Evolutionary conservation across 2,888 invertebrate species (phyloP), one percentile per base, ranked within the genome.

Genomic region (Poecilus cupreus): DNA sequence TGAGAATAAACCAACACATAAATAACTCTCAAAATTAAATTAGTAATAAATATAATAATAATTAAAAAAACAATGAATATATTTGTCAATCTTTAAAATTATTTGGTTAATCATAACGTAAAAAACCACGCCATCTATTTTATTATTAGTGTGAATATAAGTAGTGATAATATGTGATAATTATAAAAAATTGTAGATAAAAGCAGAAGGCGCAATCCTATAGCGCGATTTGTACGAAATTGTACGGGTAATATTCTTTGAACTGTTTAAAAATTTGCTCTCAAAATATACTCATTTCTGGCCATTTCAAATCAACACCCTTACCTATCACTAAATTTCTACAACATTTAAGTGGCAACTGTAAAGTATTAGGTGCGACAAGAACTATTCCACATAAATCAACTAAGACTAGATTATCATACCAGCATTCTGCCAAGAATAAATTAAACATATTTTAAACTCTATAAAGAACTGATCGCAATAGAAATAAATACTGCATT

Each of bases 1-100:
- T 80, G 32, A 80, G 20, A 72, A 68, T 37, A 64, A 80, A 80
- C 16, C 72, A 70, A 49, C 70, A 80, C 51, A 80, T 51, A 79
- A 68, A 49, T 46, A 39, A n/a, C 54, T 54, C 39, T 18, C 49
- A 70, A 80, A 68, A 51, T 75, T 16, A 75, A 75, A 75, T 75
- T 72, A 72, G 72, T 72, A 72, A 72, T 72, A 72, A 72, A 72
- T 72, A 72, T 72, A 72, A 72, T 72, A 20, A 46, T 46, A 72
- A 10, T 18, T 8, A 20, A 32, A 68, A 5, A 32, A 32, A 32
- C 32, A 32, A 32, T 32, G 32, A 18, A 60, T 60, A 46, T 16
- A 68, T 60, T 10, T 39, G 37, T 20, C 68, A 37, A 10, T 68
- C 11, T 46, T 13, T 72, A 72, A 72, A 46, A 72, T 68, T 68